Base-by-base conservation (phyloP, 2,888 invertebrate species). In the Bursaphelenchus okinawaensis region DNA sequence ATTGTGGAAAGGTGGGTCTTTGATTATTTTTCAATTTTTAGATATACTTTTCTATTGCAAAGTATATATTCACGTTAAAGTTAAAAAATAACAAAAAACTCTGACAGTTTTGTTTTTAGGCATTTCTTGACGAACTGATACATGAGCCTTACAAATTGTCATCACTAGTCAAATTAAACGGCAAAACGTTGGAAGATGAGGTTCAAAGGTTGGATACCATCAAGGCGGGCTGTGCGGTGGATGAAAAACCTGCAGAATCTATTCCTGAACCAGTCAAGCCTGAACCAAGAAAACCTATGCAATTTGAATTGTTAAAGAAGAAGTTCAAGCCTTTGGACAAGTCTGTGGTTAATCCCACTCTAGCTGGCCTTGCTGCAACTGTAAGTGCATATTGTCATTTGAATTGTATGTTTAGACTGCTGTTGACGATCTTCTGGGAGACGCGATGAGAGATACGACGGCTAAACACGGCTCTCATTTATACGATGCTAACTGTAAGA, bases 361-460 rank as follows among this genome's bases (percentile, higher is more conserved):
- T 16, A 40, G 40, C n/a, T 40, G 40, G n/a, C 1, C 40, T 40
- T 40, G 40, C 40, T n/a, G 40, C 40, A 12, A 9, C 12, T 29
- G 29, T 12, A 29, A 29, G 7, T 9, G 29, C 12, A 9, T 29
- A 9, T 29, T 6, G 40, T 40, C n/a, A 16, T 40, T 40, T 40
- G n/a, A 40, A 40, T 40, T 40, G n/a, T 6, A n/a, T n/a, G n/a
- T 69, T 60, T 22, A 67, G 57, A 71, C 73, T 0, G 69, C 75
- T 4, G 60, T 75, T 24, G 75, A 75, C 54, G 67, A 69, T 9
- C 65, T 75, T 20, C 64, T 75, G 26, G 75, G 76, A n/a, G 74
- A 75, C 19, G 68, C 66, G 1, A 57, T 54, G n/a, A 52, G 50
- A 26, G 69, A 75, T 52, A 76, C 75, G 55, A 75, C 75, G 0